These are phyloP conservation scores for Vidua chalybeata DNA, from an alignment of 2,113 vertebrate genomes.

Conservation along the genomic window DNA sequence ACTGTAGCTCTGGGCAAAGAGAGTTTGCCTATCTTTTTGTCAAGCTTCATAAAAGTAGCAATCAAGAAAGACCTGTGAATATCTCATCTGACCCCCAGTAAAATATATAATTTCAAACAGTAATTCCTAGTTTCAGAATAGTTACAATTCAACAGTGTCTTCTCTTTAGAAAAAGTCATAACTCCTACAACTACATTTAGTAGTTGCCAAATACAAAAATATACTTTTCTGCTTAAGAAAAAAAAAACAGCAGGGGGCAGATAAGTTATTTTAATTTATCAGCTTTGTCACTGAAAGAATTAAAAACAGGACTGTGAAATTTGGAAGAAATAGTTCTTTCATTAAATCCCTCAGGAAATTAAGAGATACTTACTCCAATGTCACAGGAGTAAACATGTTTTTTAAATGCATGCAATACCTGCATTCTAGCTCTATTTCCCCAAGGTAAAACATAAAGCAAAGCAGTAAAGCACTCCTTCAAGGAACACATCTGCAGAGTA, in stretches of 20 bases:
- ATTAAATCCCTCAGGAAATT: background rate
- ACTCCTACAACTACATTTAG: background rate
- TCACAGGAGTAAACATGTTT: background rate
- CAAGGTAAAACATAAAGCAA: background rate
- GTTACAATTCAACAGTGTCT: background rate
- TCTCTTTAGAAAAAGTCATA: background rate
- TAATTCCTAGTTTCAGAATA: background rate
- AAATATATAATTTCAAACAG: background rate
- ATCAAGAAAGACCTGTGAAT: background rate
- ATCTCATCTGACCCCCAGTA: background rate
- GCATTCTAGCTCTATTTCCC: background rate
- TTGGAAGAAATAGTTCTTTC: background rate
- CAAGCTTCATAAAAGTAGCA: background rate
- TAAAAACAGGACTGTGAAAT: background rate
- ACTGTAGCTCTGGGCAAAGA: background rate
- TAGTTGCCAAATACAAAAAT: background rate
- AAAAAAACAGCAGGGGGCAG: rapidly evolving
- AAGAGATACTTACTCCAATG: background rate
- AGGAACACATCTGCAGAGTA: background rate
- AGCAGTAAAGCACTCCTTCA: background rate
- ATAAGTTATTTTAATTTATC: background rate
- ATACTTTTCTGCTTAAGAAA: background rate
- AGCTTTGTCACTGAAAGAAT: background rate
- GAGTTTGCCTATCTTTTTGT: background rate
- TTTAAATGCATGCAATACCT: background rate